phyloP scores from a whole-genome alignment of 2,113 vertebrate genomes.

The Gymnocephalus cernua region DNA sequence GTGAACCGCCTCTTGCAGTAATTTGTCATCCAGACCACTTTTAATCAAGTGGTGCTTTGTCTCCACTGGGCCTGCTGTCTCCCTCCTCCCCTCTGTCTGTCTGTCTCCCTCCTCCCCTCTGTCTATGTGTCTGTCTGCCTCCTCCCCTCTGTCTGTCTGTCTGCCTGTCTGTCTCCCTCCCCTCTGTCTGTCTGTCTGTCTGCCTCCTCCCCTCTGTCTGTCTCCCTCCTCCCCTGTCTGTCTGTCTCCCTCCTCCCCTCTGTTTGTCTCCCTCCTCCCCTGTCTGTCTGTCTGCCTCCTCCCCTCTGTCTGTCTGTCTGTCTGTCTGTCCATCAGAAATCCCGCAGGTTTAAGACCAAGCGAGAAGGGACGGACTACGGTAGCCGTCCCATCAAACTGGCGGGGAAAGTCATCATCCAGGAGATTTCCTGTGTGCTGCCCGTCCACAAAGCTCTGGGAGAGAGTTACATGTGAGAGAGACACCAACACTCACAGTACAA shows the following conservation, averaged over 20 bases:
- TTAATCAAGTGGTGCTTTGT: conserved; percentile 70
- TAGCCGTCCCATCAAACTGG: conserved; percentile 93
- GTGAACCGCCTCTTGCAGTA: conserved; percentile 47
- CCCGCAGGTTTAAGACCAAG: conserved; percentile 95
- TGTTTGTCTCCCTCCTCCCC: too few species aligned
- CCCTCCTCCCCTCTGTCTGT: too few species aligned
- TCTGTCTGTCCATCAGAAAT: conserved; percentile 88
- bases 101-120: too few species aligned
- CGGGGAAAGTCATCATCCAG: conserved; percentile 97
- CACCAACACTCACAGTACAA: too few species aligned
- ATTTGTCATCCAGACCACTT: conserved; percentile 44
- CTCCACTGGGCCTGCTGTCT: conserved; percentile 28
- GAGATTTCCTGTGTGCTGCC: conserved; percentile 95
- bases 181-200: too few species aligned
- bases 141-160: too few species aligned
- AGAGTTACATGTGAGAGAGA: conserved; percentile 91
- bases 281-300: conserved; percentile 8
- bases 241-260: not conserved
- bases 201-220: too few species aligned
- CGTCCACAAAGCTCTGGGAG: conserved; percentile 93
- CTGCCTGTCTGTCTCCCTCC: too few species aligned
- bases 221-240: too few species aligned
- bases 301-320: not conserved
- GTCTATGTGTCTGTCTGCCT: too few species aligned
- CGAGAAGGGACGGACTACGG: conserved; percentile 89